Base-by-base conservation (phyloP, 2,797 vertebrate genomes). In the Melopsittacus undulatus region DNA sequence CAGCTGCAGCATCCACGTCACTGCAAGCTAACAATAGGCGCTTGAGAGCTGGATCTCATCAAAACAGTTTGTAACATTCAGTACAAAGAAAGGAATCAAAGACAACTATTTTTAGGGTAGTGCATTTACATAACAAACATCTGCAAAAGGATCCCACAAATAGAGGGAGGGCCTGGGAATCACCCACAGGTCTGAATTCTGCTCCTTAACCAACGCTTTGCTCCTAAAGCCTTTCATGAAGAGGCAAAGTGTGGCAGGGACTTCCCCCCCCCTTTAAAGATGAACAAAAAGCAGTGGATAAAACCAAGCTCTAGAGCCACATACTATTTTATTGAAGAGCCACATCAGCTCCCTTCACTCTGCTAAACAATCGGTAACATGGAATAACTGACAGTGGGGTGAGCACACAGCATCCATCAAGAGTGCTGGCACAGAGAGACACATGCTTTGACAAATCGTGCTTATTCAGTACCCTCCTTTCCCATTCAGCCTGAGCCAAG, bases 71-170 rank as follows among this genome's bases (percentile, higher is more conserved):
- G 93, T 96, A 95, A 95, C 38, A 17, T 92, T 81, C 68, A 64
- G 87, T 93, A 94, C 94, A 95, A 95, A 96, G 95, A 80, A 59
- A 92, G 90, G 93, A 97, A 94, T 49, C 93, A 92, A 95, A 89
- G 84, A 87, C 79, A 89, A 74, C 96, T 98, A 97, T 98, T 97
- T 98, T 98, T 98, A 97, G 97, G 73, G 74, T 9, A 7, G 38
- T 46, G 75, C 48, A 73, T 98, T 98, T 98, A 97, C 95, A 95
- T 96, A 97, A 97, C 79, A 95, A 92, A 94, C 89, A 87, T 86
- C 92, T 80, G 82, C 9, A 6, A 97, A 95, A 97, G 73, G 92
- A 94, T 54, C 93, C 92, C 89, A 94, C 94, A 95, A 95, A 93
- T 21, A 97, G 81, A 95, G 72, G 78, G 96, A 95, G 94, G 89